Base-by-base conservation (phyloP, 92 coral and sea anemone species). In the Umimayanthus kanabou region DNA sequence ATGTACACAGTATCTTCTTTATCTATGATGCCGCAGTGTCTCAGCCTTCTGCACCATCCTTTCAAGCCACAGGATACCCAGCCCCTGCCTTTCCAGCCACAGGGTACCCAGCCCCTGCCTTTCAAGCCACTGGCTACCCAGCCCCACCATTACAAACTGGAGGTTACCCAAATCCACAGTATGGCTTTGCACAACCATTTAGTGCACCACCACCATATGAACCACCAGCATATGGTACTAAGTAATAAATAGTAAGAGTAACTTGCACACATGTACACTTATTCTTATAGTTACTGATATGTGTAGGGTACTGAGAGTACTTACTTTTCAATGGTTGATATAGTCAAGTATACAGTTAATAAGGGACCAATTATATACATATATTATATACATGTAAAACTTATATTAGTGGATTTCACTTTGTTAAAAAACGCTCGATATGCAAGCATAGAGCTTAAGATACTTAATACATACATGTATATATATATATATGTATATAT, bases 1-100 rank as follows among this genome's bases (percentile, higher is more conserved):
- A 93, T 87, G 94, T 93, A 39, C 79, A 93, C 76, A 93, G 96
- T 80, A 65, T 84, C 82, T 93, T 92, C 88, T 93, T 93, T 53
- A 80, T 83, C 15, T 84, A 93, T 84, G 92, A 89, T 90, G 77
- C 85, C 16, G 0, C 66, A 11, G 76, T 81, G 10, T 66, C n/a
- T 6, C 76, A 15, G 40, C 76, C 33, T 7, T 64, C 61, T 28
- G 77, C 61, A 11, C 49, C 28, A 26, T 30, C 73, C 0, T 55
- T 76, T 33, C 72, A 73, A 33, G 26, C 39, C 70, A 33, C 83
- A 57, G 71, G 89, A 22, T 57, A 45, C 84, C 50, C 70, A 72
- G 49, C 67, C 43, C 71, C 66, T 39, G 39, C 61, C 11, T 11
- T 26, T 42, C 81, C 69, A 58, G 72, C 55, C 70, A 33, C 83